phyloP scores from a whole-genome alignment of 2,797 vertebrate species.

The Sitta carolinensis region DNA sequence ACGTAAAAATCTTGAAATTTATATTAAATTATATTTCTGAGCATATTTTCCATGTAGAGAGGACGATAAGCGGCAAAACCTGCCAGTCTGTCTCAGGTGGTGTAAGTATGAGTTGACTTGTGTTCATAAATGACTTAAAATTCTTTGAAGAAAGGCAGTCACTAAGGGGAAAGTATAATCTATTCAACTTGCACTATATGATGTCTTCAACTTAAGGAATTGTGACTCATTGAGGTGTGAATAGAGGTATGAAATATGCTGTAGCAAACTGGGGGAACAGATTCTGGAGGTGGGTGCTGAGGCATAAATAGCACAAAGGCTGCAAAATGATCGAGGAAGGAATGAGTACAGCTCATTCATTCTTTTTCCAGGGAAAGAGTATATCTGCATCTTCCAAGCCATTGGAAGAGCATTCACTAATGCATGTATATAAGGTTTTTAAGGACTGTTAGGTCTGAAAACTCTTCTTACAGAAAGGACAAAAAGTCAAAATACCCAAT shows the following conservation, averaged over 20 bases:
- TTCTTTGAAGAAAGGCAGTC: neutral
- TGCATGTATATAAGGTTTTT: neutral
- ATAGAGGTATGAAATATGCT: accelerated
- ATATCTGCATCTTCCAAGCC: neutral
- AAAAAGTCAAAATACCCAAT: neutral
- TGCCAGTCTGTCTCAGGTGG: neutral
- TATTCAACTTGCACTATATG: neutral
- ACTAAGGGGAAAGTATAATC: neutral
- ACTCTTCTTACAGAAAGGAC: neutral
- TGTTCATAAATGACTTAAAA: neutral
- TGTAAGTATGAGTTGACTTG: neutral
- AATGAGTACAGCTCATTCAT: neutral
- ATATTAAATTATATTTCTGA: neutral
- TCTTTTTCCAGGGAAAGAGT: neutral
- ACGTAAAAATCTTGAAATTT: neutral
- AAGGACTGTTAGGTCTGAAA: neutral
- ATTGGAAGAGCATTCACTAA: neutral
- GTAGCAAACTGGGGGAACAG: neutral
- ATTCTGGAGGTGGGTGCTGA: neutral
- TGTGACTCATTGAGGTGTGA: neutral
- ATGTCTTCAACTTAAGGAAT: neutral
- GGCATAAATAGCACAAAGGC: neutral
- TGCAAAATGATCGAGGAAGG: neutral
- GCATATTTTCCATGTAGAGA: neutral
- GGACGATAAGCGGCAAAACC: neutral